A percentile compares a stretch with the other conserved stretches of the same genome.
Evolutionary conservation across 2,797 vertebrate genomes (phyloP).

Genomic region (Sebastes flavidus): DNA sequence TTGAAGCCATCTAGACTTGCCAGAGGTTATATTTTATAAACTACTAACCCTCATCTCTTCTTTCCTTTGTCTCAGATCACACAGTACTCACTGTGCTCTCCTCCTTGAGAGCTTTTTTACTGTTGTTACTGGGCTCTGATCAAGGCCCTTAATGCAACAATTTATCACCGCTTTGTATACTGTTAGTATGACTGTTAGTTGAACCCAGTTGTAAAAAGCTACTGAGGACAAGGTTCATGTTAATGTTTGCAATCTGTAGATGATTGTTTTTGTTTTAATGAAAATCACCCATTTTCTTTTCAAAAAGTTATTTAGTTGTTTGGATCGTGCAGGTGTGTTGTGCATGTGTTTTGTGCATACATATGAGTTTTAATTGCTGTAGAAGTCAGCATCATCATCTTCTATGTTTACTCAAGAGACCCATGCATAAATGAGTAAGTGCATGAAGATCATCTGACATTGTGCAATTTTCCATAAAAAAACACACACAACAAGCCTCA

Average conservation of each 20-base stretch:
- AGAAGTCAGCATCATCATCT: background rate
- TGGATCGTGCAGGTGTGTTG: background rate
- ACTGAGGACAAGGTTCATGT: constrained; percentile 2
- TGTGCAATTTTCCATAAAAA: background rate
- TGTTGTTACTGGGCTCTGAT: constrained; percentile 23
- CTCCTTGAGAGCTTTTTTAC: constrained; percentile 37
- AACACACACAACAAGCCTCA: background rate
- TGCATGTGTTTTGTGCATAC: background rate
- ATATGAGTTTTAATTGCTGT: background rate
- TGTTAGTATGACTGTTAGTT: background rate
- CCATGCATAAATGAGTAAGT: background rate
- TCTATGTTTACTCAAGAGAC: background rate
- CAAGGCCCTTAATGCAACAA: constrained; percentile 33
- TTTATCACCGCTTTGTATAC: constrained; percentile 39
- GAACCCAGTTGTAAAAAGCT: constrained; percentile 21
- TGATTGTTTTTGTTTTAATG: background rate
- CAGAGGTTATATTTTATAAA: background rate
- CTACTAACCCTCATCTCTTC: background rate
- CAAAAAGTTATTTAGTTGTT: background rate
- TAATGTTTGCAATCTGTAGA: background rate
- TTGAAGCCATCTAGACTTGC: background rate
- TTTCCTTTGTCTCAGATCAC: background rate
- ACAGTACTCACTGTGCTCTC: constrained; percentile 7
- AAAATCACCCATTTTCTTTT: background rate
- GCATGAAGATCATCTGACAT: background rate